Evolutionary conservation across 1,140 invertebrate genomes (phyloP), one percentile per base, ranked within the genome.

Genomic region (Procambarus virginalis): DNA sequence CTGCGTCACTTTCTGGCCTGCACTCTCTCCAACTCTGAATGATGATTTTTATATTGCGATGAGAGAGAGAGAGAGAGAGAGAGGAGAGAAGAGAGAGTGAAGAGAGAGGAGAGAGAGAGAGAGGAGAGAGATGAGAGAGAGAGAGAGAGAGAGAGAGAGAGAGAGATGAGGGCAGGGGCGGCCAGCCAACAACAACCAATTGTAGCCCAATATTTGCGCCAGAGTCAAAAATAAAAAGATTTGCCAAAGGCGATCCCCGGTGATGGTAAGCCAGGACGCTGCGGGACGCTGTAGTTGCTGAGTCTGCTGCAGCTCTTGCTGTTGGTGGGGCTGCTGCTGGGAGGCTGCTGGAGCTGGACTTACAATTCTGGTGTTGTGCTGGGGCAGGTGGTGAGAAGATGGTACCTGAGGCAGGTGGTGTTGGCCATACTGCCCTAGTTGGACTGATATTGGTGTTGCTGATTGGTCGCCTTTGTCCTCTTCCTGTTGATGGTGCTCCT

Each of bases 71-170:
- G 34, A 34, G 34, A 34, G 34, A 34, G 34, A 34, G 34, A 34
- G 34, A 34, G 34, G 51, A 55, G 51, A 55, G 51, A 80, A 80
- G 78, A 80, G 78, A 80, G 78, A 80, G 51, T 55, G 78, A 80
- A 80, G 78, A 80, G 14, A 48, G 78, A 80, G 45, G 49, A 79
- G 77, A 79, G 77, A 79, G 48, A 79, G 77, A 79, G 77, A 79
- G 77, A 79, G 77, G 34, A 34, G 34, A 34, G 34, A 34, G 34
- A 34, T n/a, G 34, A 34, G 34, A 34, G 34, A 34, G 34, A n/a
- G 0, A 20, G 20, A 20, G 48, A 5, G n/a, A 12, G 48, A 51
- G 79, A 81, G 3, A 60, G 79, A 81, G 79, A 81, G 55, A 81
- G 79, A 60, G 79, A 46, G 80, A 58, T 46, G 55, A 20, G 22